Conservation (phyloP, 92 coral and sea anemone genomes). For the Palythoa grandiflora region DNA sequence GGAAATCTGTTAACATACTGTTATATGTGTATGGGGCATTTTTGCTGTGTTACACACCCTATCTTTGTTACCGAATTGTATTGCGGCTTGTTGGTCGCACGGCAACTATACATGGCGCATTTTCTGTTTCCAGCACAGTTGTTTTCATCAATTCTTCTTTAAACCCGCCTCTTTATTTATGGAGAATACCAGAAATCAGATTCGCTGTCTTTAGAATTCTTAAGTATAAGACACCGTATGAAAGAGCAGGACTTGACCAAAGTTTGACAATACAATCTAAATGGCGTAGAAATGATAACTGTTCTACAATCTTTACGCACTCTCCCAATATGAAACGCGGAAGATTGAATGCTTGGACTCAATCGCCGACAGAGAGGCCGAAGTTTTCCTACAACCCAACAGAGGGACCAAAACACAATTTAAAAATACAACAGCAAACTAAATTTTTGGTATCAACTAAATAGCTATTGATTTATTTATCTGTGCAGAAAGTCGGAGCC, state of each 20-base stretch:
- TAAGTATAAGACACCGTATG: background rate
- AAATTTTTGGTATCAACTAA: background rate
- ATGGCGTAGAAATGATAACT: constrained; percentile 8
- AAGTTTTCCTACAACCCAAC: background rate
- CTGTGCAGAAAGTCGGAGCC: background rate
- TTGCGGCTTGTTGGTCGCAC: constrained; percentile 20
- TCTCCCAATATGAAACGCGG: background rate
- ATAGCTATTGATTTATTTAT: background rate
- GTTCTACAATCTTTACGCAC: background rate
- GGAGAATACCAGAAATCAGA: constrained; percentile 43
- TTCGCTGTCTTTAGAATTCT: constrained; percentile 16
- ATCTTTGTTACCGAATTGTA: constrained; percentile 29
- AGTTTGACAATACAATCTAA: background rate
- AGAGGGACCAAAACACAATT: background rate
- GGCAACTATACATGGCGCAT: constrained; percentile 23
- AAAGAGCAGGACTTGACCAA: background rate
- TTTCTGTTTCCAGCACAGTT: constrained; percentile 38
- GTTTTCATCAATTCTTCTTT: constrained; percentile 42
- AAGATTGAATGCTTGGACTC: constrained; percentile 7
- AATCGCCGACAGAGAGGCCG: background rate
- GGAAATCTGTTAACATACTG: constrained; percentile 37
- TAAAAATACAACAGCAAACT: background rate
- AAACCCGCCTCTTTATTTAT: constrained; percentile 37
- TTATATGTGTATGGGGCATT: constrained; percentile 33
- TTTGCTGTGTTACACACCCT: constrained; percentile 30